These are phyloP conservation scores for Emydocephalus ijimae DNA, from an alignment of 2,113 vertebrate species.

Conservation along the genomic window DNA sequence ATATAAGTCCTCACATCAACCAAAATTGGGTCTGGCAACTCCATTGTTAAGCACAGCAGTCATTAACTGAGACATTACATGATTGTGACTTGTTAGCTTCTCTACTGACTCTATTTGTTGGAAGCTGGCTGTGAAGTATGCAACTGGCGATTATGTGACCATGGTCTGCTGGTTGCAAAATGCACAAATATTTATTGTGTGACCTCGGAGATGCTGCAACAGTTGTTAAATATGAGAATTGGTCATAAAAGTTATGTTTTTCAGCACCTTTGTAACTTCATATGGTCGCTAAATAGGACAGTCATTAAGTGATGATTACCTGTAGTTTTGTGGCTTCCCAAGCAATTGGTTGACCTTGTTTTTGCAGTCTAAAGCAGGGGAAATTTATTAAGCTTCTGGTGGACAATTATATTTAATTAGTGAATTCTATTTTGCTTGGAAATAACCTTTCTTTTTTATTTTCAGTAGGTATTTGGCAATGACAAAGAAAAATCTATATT, in stretches of 20 bases:
- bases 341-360: not conserved
- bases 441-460: not conserved
- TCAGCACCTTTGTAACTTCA: not conserved
- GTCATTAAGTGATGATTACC: not conserved
- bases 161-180: not conserved
- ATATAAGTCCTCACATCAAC: not conserved
- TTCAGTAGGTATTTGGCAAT: not conserved
- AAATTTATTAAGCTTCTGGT: not conserved
- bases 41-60: not conserved
- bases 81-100: not conserved
- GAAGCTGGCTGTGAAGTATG: not conserved
- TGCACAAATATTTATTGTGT: not conserved
- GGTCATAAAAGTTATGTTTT: not conserved
- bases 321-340: not conserved
- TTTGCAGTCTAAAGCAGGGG: not conserved
- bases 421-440: not conserved
- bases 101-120: not conserved
- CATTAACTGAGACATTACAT: not conserved
- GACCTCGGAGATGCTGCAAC: not conserved
- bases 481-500: not conserved
- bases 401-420: not conserved
- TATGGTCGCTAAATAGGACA: not conserved
- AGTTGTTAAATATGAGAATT: not conserved
- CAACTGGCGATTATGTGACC: not conserved
- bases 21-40: not conserved